Evolutionary conservation across 1,140 invertebrate genomes (phyloP).

Genomic region (Hyles euphorbiae): DNA sequence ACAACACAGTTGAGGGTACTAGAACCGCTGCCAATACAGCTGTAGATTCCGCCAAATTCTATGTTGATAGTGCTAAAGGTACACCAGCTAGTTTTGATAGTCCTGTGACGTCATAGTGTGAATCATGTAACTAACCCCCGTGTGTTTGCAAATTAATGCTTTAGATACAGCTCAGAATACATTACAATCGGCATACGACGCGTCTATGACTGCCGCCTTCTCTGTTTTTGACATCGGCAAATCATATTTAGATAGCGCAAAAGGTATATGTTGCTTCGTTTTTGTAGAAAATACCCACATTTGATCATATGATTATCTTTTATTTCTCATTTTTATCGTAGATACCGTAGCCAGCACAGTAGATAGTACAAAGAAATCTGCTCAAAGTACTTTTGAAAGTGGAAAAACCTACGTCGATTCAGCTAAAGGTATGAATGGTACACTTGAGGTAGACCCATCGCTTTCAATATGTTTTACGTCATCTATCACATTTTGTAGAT

Average conservation of each 20-base stretch:
- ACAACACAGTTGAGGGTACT: constrained; percentile 37
- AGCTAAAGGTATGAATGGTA: constrained; percentile 22
- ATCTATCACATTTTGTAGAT: constrained; percentile 17
- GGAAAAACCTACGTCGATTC: constrained; percentile 53
- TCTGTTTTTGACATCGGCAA: constrained; percentile 52
- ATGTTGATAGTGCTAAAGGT: constrained; percentile 50
- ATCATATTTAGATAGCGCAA: constrained; percentile 53
- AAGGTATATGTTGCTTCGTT: constrained; percentile 38
- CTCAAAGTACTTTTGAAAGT: constrained; percentile 47
- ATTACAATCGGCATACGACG: constrained; percentile 44
- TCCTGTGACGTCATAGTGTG: neutral
- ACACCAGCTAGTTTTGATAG: constrained; percentile 11
- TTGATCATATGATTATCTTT: constrained; percentile 15
- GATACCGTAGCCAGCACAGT: constrained; percentile 55
- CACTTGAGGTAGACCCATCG: neutral
- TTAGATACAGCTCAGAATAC: constrained; percentile 56
- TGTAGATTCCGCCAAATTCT: constrained; percentile 37
- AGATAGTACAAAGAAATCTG: constrained; percentile 59
- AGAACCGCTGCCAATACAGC: constrained; percentile 42
- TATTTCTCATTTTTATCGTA: constrained; percentile 28
- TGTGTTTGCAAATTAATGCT: constrained; percentile 34
- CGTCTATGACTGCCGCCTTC: constrained; percentile 40
- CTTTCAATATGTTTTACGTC: constrained; percentile 2
- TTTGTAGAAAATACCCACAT: constrained; percentile 11
- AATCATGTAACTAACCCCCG: constrained; percentile 18